Evolutionary conservation across 2,113 vertebrate genomes (phyloP).

Genomic region (Leptosomus discolor): DNA sequence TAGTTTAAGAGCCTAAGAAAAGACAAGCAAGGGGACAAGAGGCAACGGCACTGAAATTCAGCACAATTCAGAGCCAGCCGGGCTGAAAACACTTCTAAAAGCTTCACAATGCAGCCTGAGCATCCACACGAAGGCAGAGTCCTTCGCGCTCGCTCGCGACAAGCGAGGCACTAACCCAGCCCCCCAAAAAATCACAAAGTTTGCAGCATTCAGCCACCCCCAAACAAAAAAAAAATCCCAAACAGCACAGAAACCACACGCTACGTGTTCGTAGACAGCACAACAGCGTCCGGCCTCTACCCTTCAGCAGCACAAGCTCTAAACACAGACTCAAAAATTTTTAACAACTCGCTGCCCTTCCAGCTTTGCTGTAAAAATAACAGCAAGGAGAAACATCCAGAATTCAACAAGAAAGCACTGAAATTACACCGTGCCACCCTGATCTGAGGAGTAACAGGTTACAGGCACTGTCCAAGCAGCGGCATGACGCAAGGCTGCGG

Average conservation of each 20-base stretch:
- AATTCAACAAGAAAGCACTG: neutral
- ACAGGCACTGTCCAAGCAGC: neutral
- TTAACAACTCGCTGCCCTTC: neutral
- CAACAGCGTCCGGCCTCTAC: neutral
- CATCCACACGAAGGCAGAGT: neutral
- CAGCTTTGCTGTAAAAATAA: neutral
- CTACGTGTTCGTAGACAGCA: accelerated
- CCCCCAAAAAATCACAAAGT: neutral
- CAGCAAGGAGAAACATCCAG: neutral
- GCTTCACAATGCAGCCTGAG: neutral
- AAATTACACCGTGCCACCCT: neutral
- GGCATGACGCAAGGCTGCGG: neutral
- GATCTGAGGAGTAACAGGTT: neutral
- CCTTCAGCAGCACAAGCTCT: neutral
- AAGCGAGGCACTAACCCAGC: neutral
- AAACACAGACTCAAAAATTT: neutral
- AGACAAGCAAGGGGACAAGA: neutral
- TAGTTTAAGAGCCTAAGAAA: neutral
- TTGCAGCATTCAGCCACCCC: neutral
- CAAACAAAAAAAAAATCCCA: neutral
- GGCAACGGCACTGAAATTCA: neutral
- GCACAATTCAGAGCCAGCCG: neutral
- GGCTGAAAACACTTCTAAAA: neutral
- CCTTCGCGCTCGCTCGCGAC: accelerated
- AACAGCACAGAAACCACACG: neutral